Percentiles rank a stretch among this genome's conserved stretches.
Conservation (phyloP, 2,888 invertebrate genomes). For the Slavum lentiscoides region DNA sequence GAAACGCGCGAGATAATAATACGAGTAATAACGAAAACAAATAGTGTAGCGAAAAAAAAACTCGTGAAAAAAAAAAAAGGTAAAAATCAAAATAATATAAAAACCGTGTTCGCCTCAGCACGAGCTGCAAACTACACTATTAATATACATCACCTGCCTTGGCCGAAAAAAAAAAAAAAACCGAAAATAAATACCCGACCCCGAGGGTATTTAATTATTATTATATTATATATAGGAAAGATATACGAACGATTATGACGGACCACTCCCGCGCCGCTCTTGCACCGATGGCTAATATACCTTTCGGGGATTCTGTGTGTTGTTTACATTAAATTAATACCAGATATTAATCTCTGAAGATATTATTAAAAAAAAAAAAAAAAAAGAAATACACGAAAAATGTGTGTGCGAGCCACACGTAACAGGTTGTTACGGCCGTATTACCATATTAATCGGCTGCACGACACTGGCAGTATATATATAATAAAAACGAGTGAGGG, state of each 20-base stretch:
- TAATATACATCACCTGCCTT: conserved; percentile 48
- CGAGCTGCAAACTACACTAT: conserved; percentile 14
- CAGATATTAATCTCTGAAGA: conserved; percentile 44
- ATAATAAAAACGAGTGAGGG: background rate
- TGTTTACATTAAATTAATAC: conserved; percentile 50
- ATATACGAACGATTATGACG: conserved; percentile 52
- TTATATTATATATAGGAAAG: conserved; percentile 1
- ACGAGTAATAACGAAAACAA: too few relatives aligned
- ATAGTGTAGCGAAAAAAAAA: background rate
- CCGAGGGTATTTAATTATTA: conserved; percentile 50
- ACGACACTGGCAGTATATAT: background rate
- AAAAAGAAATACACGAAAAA: conserved; percentile 23
- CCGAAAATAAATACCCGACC: conserved; percentile 18
- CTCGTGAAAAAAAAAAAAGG: conserved; percentile 22
- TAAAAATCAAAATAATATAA: conserved; percentile 37
- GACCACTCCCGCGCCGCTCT: conserved; percentile 44
- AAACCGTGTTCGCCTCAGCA: background rate
- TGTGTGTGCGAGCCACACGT: background rate
- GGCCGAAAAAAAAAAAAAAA: background rate
- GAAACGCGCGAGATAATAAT: too few relatives aligned
- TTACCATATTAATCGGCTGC: conserved; percentile 20
- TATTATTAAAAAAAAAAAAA: conserved; percentile 31
- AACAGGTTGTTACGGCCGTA: background rate
- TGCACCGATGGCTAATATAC: conserved; percentile 25
- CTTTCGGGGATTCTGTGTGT: conserved; percentile 46